phyloP scores from a whole-genome alignment of 2,113 vertebrate genomes.

The Oncorhynchus masou region DNA sequence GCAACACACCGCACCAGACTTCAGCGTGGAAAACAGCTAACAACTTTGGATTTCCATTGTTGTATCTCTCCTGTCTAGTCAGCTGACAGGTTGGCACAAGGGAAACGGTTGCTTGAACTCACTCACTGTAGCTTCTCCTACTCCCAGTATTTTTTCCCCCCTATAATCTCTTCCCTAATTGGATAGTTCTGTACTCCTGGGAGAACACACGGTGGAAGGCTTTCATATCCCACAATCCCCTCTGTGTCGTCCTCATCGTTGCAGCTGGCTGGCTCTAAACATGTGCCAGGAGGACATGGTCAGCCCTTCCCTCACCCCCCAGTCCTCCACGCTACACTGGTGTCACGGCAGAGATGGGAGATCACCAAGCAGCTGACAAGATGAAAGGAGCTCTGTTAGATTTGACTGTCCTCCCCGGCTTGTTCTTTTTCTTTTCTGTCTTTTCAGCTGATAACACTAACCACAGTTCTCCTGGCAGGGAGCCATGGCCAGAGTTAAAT shows the following conservation, averaged over 20 bases:
- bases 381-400: constrained; percentile 45
- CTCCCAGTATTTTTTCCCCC: not conserved
- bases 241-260: constrained; percentile 12
- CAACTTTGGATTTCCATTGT: not conserved
- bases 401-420: constrained; percentile 30
- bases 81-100: constrained; percentile 4
- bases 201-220: constrained; percentile 27
- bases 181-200: constrained; percentile 12
- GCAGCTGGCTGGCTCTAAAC: constrained; percentile 22
- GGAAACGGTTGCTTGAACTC: constrained; percentile 23
- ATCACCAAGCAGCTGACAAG: constrained; percentile 16
- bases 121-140: constrained; percentile 5
- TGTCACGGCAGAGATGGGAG: constrained; percentile 12
- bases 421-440: not conserved
- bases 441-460: constrained; percentile 42
- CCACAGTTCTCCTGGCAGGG: constrained; percentile 34
- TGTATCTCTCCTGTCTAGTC: not conserved
- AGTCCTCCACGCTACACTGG: constrained; percentile 15
- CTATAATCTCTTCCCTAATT: constrained; percentile 14
- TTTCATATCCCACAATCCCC: constrained; percentile 31
- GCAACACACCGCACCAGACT: constrained; percentile 24
- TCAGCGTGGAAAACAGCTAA: not conserved
- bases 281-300: constrained; percentile 29
- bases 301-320: constrained; percentile 22
- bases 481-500: constrained; percentile 46